Conservation (phyloP, 2,888 invertebrate species). For the Pharmacophagus antenor region DNA sequence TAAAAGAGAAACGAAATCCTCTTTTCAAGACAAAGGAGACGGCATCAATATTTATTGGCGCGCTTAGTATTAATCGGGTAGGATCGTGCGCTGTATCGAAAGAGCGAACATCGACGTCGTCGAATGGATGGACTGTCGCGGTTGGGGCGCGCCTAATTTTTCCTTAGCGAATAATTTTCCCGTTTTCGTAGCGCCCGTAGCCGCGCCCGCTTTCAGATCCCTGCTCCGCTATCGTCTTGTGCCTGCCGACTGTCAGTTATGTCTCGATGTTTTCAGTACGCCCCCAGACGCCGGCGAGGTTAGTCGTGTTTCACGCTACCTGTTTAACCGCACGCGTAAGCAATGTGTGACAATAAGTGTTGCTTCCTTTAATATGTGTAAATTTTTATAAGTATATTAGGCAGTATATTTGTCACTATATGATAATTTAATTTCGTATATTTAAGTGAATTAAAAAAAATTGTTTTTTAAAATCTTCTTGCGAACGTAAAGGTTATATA, state of each 20-base stretch:
- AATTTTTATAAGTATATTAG: conserved; percentile 26
- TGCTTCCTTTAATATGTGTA: conserved; percentile 72
- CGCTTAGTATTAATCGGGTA: conserved; percentile 78
- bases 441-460: conserved; percentile 19
- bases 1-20: conserved; percentile 71
- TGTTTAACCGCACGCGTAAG: conserved; percentile 56
- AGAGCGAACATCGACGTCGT: conserved; percentile 49
- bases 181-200: conserved; percentile 50
- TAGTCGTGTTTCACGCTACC: conserved; percentile 60
- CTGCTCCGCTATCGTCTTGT: conserved; percentile 43
- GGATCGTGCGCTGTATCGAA: conserved; percentile 69
- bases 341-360: conserved; percentile 80
- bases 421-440: conserved; percentile 2
- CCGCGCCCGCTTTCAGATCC: conserved; percentile 36
- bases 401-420: conserved; percentile 9
- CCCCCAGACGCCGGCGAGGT: conserved; percentile 54
- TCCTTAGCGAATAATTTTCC: conserved; percentile 61
- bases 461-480: conserved; percentile 29
- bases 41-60: conserved; percentile 78
- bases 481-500: conserved; percentile 41
- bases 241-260: conserved; percentile 23
- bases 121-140: conserved; percentile 72
- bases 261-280: conserved; percentile 54
- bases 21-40: conserved; percentile 75
- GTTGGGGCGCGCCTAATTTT: conserved; percentile 67